Base-by-base conservation (phyloP, 2,888 invertebrate genomes). In the Stenurella melanura region DNA sequence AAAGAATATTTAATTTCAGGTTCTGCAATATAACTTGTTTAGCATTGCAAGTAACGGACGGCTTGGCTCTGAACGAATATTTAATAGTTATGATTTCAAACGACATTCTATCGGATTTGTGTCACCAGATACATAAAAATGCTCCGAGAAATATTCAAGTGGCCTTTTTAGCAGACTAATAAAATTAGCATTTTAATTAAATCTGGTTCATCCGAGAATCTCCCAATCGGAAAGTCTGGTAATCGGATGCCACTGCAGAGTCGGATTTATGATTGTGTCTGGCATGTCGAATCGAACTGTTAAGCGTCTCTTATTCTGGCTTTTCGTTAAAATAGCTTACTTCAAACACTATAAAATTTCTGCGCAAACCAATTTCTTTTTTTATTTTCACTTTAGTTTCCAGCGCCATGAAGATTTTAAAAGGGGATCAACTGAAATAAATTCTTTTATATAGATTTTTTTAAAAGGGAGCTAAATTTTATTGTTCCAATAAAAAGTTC, bases 151-250 rank as follows among this genome's bases (percentile, higher is more conserved):
- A 82, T 79, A 83, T 81, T 68, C 79, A 73, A 80, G 73, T 77
- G 75, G 80, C 73, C 83, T 73, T 79, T 83, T 83, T 81, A 80
- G 78, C 80, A 77, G 75, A 80, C 81, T 77, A 81, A 82, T 84
- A 83, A 84, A 84, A 84, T 84, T 84, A 81, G 82, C 84, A 84
- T 84, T 84, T 84, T 84, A 82, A 84, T 84, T 84, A 84, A 84
- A 84, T 83, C 80, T 78, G 81, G 78, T 79, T 77, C 76, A 81
- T 82, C 81, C 75, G 67, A 77, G 78, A 76, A 76, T 74, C 75
- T 79, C 80, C 77, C 79, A 82, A 81, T 83, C 80, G 83, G 80
- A 80, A 80, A 80, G 72, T 75, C 78, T 72, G 76, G 74, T 80
- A 77, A 81, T 81, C 80, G 78, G 64, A 75, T 70, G 74, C 73